Percentiles rank a stretch among this genome's conserved stretches.
phyloP scores from a whole-genome alignment of 2,888 invertebrate genomes.

The Lydus trimaculatus region DNA sequence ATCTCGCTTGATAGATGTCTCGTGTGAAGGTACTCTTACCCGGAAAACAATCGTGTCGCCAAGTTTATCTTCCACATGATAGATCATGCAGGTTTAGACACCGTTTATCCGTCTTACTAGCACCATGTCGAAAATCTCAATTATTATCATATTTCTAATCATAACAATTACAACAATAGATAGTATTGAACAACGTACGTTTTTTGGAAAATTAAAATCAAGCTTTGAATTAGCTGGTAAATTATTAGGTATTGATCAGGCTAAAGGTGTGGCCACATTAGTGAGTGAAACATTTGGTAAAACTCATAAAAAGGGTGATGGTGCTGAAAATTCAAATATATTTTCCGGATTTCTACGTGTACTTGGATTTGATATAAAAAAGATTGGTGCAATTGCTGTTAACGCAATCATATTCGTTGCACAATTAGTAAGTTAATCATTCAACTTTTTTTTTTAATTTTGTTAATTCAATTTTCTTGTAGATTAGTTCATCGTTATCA shows the following conservation, averaged over 20 bases:
- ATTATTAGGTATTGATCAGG: constrained; percentile 60
- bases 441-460: constrained; percentile 13
- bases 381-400: constrained; percentile 81
- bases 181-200: constrained; percentile 28
- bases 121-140: constrained; percentile 15
- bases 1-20: too few species aligned
- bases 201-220: constrained; percentile 60
- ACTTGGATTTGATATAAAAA: constrained; percentile 77
- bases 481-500: constrained; percentile 70
- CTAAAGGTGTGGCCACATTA: constrained; percentile 68
- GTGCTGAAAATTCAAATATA: constrained; percentile 51
- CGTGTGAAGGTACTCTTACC: neutral
- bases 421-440: constrained; percentile 72
- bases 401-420: constrained; percentile 85
- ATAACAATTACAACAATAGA: neutral
- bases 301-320: constrained; percentile 40
- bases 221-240: constrained; percentile 63
- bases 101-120: constrained; percentile 21
- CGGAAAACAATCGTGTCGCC: constrained; percentile 19
- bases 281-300: constrained; percentile 66
- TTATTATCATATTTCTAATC: neutral
- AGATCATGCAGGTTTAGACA: constrained; percentile 27
- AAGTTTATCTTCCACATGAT: constrained; percentile 19
- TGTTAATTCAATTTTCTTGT: constrained; percentile 44
- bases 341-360: constrained; percentile 69